phyloP scores from a whole-genome alignment of 2,113 vertebrate genomes.

The Podarcis cretensis region DNA sequence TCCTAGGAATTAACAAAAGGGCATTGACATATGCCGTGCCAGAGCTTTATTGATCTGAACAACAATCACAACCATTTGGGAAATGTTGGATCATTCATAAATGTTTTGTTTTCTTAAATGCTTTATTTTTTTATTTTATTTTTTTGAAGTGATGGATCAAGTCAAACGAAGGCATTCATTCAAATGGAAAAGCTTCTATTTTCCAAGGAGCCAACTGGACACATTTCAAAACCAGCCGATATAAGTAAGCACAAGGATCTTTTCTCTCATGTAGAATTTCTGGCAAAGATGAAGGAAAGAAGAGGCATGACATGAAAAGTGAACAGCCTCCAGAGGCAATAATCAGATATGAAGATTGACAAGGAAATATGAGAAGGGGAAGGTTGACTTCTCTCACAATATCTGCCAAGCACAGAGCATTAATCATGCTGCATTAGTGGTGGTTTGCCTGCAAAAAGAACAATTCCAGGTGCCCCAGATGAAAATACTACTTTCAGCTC shows the following conservation, averaged over 20 bases:
- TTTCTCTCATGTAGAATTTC: neutral
- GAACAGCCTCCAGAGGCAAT: slow-evolving; percentile 30
- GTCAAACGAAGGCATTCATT: slow-evolving; percentile 6
- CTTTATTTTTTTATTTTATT: neutral
- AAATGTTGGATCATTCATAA: slow-evolving; percentile 27
- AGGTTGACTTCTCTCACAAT: slow-evolving; percentile 26
- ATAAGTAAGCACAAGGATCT: slow-evolving; percentile 1
- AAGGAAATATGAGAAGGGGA: slow-evolving; percentile 25
- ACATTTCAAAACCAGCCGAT: slow-evolving; percentile 7
- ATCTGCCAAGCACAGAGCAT: slow-evolving; percentile 24
- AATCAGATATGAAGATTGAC: slow-evolving; percentile 29
- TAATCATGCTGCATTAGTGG: slow-evolving; percentile 52
- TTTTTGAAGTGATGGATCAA: slow-evolving; percentile 14
- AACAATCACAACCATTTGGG: slow-evolving; percentile 13
- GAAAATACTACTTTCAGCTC: neutral
- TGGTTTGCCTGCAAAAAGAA: slow-evolving; percentile 21
- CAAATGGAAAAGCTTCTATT: slow-evolving; percentile 46
- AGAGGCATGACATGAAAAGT: slow-evolving; percentile 13
- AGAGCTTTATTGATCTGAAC: slow-evolving; percentile 30
- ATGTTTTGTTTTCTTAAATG: neutral
- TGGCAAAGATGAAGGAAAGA: slow-evolving; percentile 35
- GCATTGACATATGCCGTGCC: slow-evolving; percentile 9
- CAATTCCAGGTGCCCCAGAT: neutral
- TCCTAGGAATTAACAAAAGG: neutral
- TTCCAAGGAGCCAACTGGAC: neutral